These are phyloP conservation scores for Wiebesia pumilae DNA, from an alignment of 1,140 invertebrate genomes.

Conservation along the genomic window DNA sequence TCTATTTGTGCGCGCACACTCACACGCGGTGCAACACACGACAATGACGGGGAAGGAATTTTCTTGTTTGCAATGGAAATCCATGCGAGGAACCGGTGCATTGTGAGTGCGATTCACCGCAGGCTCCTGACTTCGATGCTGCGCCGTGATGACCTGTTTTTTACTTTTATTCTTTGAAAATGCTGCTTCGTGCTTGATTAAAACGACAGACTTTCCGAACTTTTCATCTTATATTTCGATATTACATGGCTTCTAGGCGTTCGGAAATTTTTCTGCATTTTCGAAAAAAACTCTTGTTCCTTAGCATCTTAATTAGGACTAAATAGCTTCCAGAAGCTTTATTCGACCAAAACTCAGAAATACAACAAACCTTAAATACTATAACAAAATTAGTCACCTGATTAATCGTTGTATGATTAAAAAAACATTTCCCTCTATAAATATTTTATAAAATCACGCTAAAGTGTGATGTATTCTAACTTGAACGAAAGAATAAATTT, in stretches of 20 bases:
- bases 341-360: background rate
- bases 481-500: background rate
- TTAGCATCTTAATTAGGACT: background rate
- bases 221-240: conserved; percentile 6
- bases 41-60: conserved; percentile 30
- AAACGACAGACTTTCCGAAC: background rate
- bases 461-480: no score
- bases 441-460: background rate
- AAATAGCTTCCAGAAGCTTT: background rate
- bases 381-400: background rate
- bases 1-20: background rate
- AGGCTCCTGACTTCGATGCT: background rate
- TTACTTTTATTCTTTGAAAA: background rate
- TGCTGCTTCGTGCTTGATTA: background rate
- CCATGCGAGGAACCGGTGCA: background rate
- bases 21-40: background rate
- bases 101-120: background rate
- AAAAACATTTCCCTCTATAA: background rate
- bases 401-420: background rate
- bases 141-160: conserved; percentile 1
- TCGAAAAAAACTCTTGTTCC: background rate
- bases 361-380: background rate
- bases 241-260: background rate
- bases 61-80: conserved; percentile 48
- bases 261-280: background rate